Base-by-base conservation (phyloP, 1,140 invertebrate species). In the Matsumurasca onukii region DNA sequence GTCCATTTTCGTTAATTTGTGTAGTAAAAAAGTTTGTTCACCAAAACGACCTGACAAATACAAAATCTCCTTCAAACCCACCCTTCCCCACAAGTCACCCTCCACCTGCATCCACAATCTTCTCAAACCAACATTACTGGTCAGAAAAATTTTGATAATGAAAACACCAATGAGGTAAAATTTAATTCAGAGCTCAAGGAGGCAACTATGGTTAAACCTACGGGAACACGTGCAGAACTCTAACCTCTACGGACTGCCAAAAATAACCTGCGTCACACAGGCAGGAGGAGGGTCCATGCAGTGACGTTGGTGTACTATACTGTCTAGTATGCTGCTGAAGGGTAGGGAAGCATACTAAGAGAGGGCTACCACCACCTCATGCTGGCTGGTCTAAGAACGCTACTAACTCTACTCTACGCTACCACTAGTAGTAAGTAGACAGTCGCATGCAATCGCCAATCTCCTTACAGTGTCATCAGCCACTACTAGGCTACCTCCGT, bases 241-340 rank as follows among this genome's bases (percentile, higher is more conserved):
- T 27, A 59, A 15, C 22, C 55, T 27, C 55, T 59, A 24, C 55
- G n/a, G 24, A 59, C 55, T 59, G 31, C 30, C 61, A 63, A 27
- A 63, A 63, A 55, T 55, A 63, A 63, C 27, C 13, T 63, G 61
- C 61, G 39, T 63, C 61, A 24, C n/a, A 31, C 61, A 34, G 20
- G 24, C 9, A 9, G 2, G 22, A 2, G 30, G 31, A 31, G 27
- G 39, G 39, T 63, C 24, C 30, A 63, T 63, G 34, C 30, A 63
- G 39, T 9, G 9, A 34, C 15, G 31, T 3, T 15, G 20, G 9
- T 31, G 34, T 17, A 39, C 5, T 9, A 39, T 9, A 39, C 17
- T 5, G 34, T 5, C 17, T 39, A 17, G 34, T 39, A 9, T 39
- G 34, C 5, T 25, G 25, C 29, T 59, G 55, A 59, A 59, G 55